Conservation (phyloP, 2,113 vertebrate species). For the Oreochromis spilurus region DNA sequence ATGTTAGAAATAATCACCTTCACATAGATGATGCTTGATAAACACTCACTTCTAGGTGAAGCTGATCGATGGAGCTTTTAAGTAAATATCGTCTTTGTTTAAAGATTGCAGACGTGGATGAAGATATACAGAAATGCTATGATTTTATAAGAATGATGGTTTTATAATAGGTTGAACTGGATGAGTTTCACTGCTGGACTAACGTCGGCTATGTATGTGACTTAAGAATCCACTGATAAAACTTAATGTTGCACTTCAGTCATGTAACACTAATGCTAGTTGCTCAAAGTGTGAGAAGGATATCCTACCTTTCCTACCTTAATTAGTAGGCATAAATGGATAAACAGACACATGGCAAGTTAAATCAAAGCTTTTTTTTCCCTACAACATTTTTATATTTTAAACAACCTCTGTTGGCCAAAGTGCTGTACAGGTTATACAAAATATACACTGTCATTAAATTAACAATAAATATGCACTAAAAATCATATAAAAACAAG, state of each 20-base stretch:
- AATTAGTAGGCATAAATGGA: not conserved
- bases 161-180: not conserved
- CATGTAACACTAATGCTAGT: not conserved
- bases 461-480: too few species aligned
- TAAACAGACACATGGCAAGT: not conserved
- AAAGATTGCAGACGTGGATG: not conserved
- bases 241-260: not conserved
- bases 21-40: not conserved
- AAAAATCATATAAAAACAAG: not conserved
- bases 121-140: not conserved
- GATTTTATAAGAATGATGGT: not conserved
- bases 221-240: not conserved
- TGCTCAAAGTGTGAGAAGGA: not conserved
- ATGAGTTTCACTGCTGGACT: not conserved
- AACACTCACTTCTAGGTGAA: not conserved
- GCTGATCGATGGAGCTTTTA: not conserved
- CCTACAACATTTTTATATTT: not conserved
- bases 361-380: too few species aligned
- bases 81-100: not conserved
- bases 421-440: not conserved
- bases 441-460: not conserved
- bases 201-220: not conserved
- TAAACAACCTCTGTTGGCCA: not conserved
- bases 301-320: not conserved
- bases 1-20: not conserved